These are phyloP conservation scores for Euplagia quadripunctaria DNA, from an alignment of 2,888 invertebrate genomes.

Conservation along the genomic window DNA sequence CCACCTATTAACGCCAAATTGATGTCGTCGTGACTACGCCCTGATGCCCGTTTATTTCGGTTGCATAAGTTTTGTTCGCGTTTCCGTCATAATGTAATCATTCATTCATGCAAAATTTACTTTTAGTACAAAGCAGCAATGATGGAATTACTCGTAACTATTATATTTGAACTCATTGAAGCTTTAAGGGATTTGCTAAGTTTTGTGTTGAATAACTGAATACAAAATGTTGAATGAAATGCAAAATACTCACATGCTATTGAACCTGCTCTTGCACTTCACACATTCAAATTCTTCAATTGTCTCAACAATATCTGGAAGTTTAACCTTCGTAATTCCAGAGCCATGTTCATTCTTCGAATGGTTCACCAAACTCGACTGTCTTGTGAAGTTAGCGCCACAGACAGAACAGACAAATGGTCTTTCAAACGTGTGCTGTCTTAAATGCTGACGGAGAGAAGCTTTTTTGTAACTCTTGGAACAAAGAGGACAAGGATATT, in stretches of 20 bases:
- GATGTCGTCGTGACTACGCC: slow-evolving; percentile 56
- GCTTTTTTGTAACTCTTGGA: slow-evolving; percentile 89
- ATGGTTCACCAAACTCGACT: slow-evolving; percentile 89
- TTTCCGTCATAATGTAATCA: slow-evolving; percentile 49
- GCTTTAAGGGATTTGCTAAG: not conserved
- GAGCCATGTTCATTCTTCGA: slow-evolving; percentile 83
- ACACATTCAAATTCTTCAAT: slow-evolving; percentile 58
- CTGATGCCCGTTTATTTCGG: slow-evolving; percentile 66
- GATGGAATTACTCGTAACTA: not conserved
- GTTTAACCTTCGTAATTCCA: slow-evolving; percentile 47
- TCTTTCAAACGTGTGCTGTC: slow-evolving; percentile 92
- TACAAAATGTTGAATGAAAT: too few relatives aligned
- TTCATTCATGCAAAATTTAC: slow-evolving; percentile 22
- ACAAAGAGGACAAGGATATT: slow-evolving; percentile 90
- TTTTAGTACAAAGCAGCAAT: slow-evolving; percentile 18
- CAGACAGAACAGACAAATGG: slow-evolving; percentile 90
- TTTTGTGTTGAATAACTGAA: not conserved
- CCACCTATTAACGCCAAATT: slow-evolving; percentile 59
- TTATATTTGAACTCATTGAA: not conserved
- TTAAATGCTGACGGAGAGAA: slow-evolving; percentile 90
- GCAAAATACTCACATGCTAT: slow-evolving; percentile 65
- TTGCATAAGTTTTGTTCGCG: slow-evolving; percentile 48
- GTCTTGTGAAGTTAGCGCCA: slow-evolving; percentile 89
- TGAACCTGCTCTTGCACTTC: slow-evolving; percentile 66
- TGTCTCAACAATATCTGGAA: slow-evolving; percentile 45